phyloP scores from a whole-genome alignment of 2,113 vertebrate species.

The Psophia crepitans region DNA sequence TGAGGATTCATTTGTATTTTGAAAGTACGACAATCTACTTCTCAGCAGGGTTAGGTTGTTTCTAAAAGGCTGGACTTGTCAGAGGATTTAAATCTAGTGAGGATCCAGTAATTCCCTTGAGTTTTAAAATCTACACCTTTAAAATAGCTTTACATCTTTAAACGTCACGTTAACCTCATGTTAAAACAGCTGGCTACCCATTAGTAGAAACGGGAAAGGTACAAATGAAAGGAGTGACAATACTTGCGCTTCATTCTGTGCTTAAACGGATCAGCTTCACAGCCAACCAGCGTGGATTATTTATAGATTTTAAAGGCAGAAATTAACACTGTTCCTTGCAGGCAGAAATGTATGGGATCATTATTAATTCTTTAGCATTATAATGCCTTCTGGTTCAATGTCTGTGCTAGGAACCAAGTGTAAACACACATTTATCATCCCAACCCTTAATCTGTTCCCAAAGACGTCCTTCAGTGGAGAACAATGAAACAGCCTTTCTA shows the following conservation, averaged over 20 bases:
- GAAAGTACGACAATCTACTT: neutral
- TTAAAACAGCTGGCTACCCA: neutral
- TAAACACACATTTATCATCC: conserved; percentile 33
- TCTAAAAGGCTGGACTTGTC: neutral
- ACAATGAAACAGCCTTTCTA: neutral
- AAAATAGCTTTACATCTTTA: neutral
- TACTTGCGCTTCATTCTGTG: neutral
- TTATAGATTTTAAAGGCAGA: conserved; percentile 20
- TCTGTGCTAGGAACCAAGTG: neutral
- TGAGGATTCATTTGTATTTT: conserved; percentile 1
- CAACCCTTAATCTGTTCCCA: neutral
- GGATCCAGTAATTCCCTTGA: neutral
- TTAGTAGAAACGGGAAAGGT: neutral
- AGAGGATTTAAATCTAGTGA: neutral
- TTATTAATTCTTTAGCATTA: conserved; percentile 40
- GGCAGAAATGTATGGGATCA: neutral
- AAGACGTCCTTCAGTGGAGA: neutral
- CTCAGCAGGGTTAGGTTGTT: neutral
- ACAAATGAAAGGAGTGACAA: neutral
- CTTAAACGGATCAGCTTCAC: neutral
- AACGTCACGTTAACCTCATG: neutral
- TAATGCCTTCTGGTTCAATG: conserved; percentile 1
- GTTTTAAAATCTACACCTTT: neutral
- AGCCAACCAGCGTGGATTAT: neutral
- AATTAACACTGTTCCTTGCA: conserved; percentile 32